Conservation (phyloP, 2,888 invertebrate genomes). For the Zaprionus bogoriensis region DNA sequence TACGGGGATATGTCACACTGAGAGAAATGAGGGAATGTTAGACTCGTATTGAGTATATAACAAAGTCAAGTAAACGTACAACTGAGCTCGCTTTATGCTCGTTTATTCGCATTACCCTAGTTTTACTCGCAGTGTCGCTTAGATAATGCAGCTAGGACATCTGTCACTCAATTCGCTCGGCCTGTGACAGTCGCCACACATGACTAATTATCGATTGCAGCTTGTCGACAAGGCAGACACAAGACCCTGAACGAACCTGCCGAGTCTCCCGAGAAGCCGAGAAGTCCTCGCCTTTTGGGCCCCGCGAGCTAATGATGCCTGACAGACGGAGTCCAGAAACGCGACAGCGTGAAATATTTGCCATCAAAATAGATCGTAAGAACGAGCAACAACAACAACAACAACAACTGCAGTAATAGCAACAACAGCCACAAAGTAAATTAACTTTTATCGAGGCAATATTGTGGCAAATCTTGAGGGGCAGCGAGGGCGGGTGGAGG, state of each 20-base stretch:
- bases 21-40: neutral
- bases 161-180: conserved; percentile 56
- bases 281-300: conserved; percentile 21
- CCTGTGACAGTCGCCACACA: conserved; percentile 66
- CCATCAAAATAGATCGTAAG: conserved; percentile 66
- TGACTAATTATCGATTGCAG: conserved; percentile 73
- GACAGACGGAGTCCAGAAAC: conserved; percentile 42
- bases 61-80: too few species aligned
- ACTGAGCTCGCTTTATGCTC: too few species aligned
- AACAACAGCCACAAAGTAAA: conserved; percentile 50
- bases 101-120: too few species aligned
- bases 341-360: conserved; percentile 69
- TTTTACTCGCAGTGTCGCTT: neutral
- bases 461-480: conserved; percentile 52
- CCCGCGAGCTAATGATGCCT: conserved; percentile 70
- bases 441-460: conserved; percentile 67
- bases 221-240: conserved; percentile 37
- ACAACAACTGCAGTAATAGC: conserved; percentile 6
- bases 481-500: neutral
- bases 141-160: conserved; percentile 58
- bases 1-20: neutral
- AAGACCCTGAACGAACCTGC: conserved; percentile 15
- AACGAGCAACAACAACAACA: conserved; percentile 20
- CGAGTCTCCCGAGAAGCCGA: conserved; percentile 16
- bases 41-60: too few species aligned